A percentile compares a stretch with the other conserved stretches of the same genome.
Evolutionary conservation across 2,113 vertebrate genomes (phyloP).

Genomic region (Cinclus mexicanus): DNA sequence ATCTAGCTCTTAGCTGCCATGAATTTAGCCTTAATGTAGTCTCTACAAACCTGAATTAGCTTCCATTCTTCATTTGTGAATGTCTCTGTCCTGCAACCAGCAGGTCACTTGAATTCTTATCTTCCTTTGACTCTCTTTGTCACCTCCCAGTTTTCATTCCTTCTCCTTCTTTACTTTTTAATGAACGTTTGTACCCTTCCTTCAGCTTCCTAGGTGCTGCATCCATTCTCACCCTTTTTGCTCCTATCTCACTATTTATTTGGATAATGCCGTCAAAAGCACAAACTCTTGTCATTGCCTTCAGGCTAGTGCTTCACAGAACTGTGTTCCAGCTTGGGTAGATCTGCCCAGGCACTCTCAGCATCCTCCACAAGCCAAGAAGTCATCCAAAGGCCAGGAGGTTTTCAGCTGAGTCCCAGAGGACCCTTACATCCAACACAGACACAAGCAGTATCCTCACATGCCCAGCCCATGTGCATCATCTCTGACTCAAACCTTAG

Average conservation of each 20-base stretch:
- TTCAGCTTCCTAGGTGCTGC: background rate
- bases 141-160: background rate
- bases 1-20: background rate
- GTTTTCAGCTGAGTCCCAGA: background rate
- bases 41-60: background rate
- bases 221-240: background rate
- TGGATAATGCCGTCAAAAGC: background rate
- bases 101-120: background rate
- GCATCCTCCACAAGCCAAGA: background rate
- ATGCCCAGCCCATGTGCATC: background rate
- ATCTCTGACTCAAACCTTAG: background rate
- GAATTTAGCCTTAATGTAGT: background rate
- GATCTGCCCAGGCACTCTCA: background rate
- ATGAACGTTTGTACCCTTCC: background rate
- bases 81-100: background rate
- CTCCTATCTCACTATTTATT: background rate
- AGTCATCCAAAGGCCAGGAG: background rate
- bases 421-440: background rate
- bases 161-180: background rate
- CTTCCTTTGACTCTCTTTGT: background rate
- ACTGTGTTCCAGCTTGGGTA: background rate
- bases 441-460: background rate
- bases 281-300: background rate
- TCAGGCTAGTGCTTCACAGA: background rate
- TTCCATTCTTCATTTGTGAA: background rate